Percentiles rank a stretch among this genome's conserved stretches.
These are phyloP conservation scores for Latheticus oryzae DNA, from an alignment of 2,888 invertebrate genomes.

Conservation along the genomic window DNA sequence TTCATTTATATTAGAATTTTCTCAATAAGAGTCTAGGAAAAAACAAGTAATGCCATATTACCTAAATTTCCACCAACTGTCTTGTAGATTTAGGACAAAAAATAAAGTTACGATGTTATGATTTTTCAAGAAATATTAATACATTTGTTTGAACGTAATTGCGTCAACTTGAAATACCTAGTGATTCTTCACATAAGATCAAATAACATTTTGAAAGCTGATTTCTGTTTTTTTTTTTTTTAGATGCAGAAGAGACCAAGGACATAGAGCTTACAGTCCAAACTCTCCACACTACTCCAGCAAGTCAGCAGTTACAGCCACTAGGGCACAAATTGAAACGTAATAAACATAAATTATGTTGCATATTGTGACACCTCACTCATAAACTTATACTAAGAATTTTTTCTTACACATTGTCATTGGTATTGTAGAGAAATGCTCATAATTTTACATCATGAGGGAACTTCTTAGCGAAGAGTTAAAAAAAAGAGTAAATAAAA, in stretches of 20 bases:
- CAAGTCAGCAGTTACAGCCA: conserved; percentile 66
- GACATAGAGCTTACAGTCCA: conserved; percentile 91
- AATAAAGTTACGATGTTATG: no score
- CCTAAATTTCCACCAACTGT: no score
- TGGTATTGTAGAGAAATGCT: conserved; percentile 33
- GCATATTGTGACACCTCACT: conserved; percentile 63
- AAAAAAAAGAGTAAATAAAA: conserved; percentile 11
- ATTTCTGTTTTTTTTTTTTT: conserved; percentile 49
- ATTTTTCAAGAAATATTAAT: no score
- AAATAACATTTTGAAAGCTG: not conserved
- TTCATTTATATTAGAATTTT: no score
- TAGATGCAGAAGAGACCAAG: conserved; percentile 83
- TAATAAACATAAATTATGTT: conserved; percentile 63
- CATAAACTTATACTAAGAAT: conserved; percentile 40
- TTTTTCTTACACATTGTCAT: conserved; percentile 45
- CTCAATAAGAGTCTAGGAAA: no score
- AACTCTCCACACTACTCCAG: conserved; percentile 73
- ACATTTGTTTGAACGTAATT: no score
- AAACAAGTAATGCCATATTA: no score
- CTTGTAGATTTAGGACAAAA: no score
- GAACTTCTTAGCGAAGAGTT: conserved; percentile 22
- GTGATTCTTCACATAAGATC: no score
- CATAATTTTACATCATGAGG: conserved; percentile 28
- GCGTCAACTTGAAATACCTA: no score
- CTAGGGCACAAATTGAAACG: conserved; percentile 64